Conservation (phyloP, 2,888 invertebrate genomes). For the Polyommatus iphigenia region DNA sequence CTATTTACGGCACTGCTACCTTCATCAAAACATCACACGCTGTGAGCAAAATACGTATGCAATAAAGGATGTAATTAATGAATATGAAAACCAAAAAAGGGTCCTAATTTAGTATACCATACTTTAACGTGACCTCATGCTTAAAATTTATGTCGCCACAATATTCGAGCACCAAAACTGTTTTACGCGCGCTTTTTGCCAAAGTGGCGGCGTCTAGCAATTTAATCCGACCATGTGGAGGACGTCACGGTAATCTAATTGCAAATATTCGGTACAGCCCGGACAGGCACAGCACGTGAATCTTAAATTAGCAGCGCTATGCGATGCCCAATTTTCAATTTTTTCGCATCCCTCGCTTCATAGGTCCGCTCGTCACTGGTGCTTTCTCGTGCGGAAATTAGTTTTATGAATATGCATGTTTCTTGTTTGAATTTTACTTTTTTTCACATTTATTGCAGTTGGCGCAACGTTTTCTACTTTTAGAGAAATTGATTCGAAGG, state of each 20-base stretch:
- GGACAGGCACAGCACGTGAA: constrained; percentile 20
- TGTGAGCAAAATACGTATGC: background rate
- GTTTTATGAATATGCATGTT: background rate
- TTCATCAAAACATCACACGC: constrained; percentile 19
- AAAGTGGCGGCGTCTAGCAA: background rate
- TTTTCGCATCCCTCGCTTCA: background rate
- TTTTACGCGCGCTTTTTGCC: constrained; percentile 25
- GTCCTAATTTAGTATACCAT: constrained; percentile 22
- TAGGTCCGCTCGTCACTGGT: background rate
- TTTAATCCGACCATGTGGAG: constrained; percentile 16
- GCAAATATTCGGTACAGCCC: constrained; percentile 29
- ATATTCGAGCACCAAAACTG: constrained; percentile 19
- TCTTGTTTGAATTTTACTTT: background rate
- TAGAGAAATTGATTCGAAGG: too few species aligned
- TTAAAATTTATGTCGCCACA: constrained; percentile 12
- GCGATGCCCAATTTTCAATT: background rate
- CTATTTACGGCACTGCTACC: too few species aligned
- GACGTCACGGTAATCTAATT: constrained; percentile 17
- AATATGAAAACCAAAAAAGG: constrained; percentile 24
- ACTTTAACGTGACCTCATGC: constrained; percentile 20
- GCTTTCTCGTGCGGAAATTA: background rate
- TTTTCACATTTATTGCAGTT: background rate
- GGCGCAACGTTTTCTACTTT: too few species aligned
- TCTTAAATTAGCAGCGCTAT: constrained; percentile 10
- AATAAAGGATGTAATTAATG: constrained; percentile 26